Evolutionary conservation across 2,888 invertebrate species (phyloP).

Genomic region (Trissolcus brochymenae): DNA sequence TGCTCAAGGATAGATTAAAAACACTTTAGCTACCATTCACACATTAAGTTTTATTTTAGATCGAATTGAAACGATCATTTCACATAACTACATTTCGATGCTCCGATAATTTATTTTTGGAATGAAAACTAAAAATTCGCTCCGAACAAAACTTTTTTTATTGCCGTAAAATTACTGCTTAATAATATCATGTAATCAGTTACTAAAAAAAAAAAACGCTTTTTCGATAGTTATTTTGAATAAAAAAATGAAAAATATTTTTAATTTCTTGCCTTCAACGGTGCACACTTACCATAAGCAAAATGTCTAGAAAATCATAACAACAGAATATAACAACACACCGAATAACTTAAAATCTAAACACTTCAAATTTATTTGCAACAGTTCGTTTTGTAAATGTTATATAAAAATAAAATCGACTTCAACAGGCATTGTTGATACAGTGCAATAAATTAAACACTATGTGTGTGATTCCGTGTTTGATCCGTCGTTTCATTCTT

Average conservation of each 20-base stretch:
- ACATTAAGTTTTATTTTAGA: slow-evolving; percentile 13
- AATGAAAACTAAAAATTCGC: neutral
- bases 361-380: slow-evolving; percentile 30
- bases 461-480: slow-evolving; percentile 24
- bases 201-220: neutral
- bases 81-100: slow-evolving; percentile 2
- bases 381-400: slow-evolving; percentile 16
- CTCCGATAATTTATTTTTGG: neutral
- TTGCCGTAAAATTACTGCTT: neutral
- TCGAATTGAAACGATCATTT: slow-evolving; percentile 6
- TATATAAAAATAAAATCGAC: slow-evolving; percentile 35
- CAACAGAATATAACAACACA: slow-evolving; percentile 69
- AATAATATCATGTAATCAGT: neutral
- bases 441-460: slow-evolving; percentile 40
- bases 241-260: slow-evolving; percentile 5
- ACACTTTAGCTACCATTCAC: neutral
- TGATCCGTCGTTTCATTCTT: slow-evolving; percentile 5
- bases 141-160: neutral
- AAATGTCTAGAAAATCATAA: slow-evolving; percentile 68
- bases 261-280: slow-evolving; percentile 15
- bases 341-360: slow-evolving; percentile 59
- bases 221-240: neutral
- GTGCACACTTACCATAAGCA: slow-evolving; percentile 60
- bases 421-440: slow-evolving; percentile 27
- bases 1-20: too few relatives aligned